Percentiles rank a stretch among this genome's conserved stretches.
These are phyloP conservation scores for Pentalonia nigronervosa DNA, from an alignment of 1,140 invertebrate species.

Conservation along the genomic window DNA sequence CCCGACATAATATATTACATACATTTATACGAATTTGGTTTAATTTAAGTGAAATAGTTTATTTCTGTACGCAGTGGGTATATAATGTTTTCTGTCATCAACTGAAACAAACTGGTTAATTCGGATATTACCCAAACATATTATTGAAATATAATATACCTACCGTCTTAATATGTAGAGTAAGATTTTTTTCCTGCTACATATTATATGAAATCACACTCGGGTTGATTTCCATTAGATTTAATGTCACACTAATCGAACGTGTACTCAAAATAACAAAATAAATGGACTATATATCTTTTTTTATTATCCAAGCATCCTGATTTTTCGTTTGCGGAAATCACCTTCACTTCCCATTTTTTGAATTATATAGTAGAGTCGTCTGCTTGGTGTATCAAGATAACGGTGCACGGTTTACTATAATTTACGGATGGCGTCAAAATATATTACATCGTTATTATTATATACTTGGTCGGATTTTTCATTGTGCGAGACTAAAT, in stretches of 20 bases:
- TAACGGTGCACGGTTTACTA: neutral
- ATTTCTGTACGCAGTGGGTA: neutral
- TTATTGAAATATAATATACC: neutral
- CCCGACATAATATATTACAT: neutral
- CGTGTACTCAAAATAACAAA: constrained; percentile 47
- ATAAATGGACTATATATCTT: constrained; percentile 38
- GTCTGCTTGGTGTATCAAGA: neutral
- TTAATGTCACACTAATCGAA: constrained; percentile 45
- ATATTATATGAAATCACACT: constrained; percentile 3
- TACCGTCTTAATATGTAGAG: constrained; percentile 12
- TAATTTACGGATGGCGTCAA: constrained; percentile 9
- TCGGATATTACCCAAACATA: neutral
- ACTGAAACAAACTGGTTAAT: neutral
- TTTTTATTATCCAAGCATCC: constrained; percentile 44
- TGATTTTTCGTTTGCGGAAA: constrained; percentile 48
- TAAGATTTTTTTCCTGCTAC: neutral
- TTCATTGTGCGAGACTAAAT: neutral
- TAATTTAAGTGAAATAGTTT: neutral
- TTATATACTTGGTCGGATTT: neutral
- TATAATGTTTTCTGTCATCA: neutral
- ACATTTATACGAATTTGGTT: neutral
- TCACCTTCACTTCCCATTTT: constrained; percentile 36
- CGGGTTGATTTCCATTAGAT: constrained; percentile 9
- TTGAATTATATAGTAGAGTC: constrained; percentile 21
- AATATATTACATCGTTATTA: neutral